These are phyloP conservation scores for Sminthurinus signatus DNA, from an alignment of 1,140 invertebrate species.

Conservation along the genomic window DNA sequence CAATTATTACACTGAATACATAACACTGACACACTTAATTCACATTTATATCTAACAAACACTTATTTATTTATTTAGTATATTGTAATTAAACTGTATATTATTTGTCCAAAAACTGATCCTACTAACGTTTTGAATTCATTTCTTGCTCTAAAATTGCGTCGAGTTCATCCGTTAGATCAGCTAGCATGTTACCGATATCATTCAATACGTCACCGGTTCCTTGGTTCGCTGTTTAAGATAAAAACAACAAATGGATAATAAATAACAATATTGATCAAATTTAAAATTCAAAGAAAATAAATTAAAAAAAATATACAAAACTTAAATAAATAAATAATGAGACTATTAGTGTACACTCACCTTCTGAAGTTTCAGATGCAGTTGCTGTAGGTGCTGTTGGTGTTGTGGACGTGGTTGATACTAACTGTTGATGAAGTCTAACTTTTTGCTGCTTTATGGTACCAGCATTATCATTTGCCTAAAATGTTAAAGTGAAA, in stretches of 20 bases:
- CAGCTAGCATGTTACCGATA: constrained; percentile 93
- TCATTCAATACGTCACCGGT: constrained; percentile 88
- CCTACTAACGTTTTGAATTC: constrained; percentile 33
- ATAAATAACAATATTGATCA: no score
- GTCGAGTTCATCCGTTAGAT: constrained; percentile 86
- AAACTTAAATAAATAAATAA: neutral
- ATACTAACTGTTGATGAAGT: constrained; percentile 14
- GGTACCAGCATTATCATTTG: constrained; percentile 96
- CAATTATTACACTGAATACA: no score
- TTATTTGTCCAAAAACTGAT: no score
- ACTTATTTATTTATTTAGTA: no score
- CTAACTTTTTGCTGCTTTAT: constrained; percentile 61
- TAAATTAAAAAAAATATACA: no score
- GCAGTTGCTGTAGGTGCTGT: neutral
- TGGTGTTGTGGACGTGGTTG: constrained; percentile 5
- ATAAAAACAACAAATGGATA: no score
- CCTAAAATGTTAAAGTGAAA: no score
- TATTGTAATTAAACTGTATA: no score
- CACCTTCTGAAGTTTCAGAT: neutral
- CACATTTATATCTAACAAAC: no score
- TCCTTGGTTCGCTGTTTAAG: constrained; percentile 51
- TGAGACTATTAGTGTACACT: neutral
- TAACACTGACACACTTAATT: no score
- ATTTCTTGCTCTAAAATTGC: constrained; percentile 86
- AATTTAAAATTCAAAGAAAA: no score